Percentiles rank a stretch among this genome's conserved stretches.
phyloP scores from a whole-genome alignment of 1,140 invertebrate genomes.

The Metopolophium dirhodum region DNA sequence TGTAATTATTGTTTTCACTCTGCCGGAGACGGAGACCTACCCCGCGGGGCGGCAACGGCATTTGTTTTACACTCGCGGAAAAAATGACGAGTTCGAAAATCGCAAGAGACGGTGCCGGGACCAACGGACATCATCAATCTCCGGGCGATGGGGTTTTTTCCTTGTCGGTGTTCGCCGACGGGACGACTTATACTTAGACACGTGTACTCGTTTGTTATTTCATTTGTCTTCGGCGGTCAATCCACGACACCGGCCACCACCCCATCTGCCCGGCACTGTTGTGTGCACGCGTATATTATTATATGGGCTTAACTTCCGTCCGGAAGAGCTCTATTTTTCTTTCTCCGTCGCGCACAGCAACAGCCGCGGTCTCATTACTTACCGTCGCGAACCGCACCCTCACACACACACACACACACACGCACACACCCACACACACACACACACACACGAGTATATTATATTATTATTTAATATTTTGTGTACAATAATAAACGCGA shows the following conservation, averaged over 20 bases:
- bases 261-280: background rate
- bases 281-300: background rate
- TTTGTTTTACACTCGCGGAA: background rate
- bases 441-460: too few relatives aligned
- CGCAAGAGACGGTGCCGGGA: background rate
- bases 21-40: background rate
- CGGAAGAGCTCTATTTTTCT: background rate
- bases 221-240: background rate
- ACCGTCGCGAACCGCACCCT: background rate
- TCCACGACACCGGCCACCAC: background rate
- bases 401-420: too few relatives aligned
- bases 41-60: too few relatives aligned
- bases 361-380: background rate
- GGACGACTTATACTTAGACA: background rate
- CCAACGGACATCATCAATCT: conserved; percentile 47
- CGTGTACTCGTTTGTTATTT: conserved; percentile 46
- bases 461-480: background rate
- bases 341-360: background rate
- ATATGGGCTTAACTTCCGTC: background rate
- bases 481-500: background rate
- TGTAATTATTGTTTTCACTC: background rate
- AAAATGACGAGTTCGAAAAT: conserved; percentile 9
- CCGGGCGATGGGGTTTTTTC: background rate
- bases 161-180: background rate
- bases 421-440: too few relatives aligned